Conservation (phyloP, 2,888 invertebrate species). For the Orchesella flavescens region DNA sequence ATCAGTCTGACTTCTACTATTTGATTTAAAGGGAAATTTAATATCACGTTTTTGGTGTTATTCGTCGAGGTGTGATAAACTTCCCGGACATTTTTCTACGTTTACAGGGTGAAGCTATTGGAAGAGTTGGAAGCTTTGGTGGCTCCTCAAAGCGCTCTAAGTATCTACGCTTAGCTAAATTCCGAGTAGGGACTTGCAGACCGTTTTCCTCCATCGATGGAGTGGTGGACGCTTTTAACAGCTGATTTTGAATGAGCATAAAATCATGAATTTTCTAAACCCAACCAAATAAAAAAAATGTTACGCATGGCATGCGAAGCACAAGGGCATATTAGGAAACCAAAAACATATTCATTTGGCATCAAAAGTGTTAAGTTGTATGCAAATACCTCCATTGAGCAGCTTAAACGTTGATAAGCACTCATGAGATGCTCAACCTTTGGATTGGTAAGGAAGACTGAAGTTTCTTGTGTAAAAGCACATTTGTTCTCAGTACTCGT, state of each 20-base stretch:
- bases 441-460: background rate
- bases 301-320: no score
- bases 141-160: background rate
- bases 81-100: background rate
- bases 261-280: background rate
- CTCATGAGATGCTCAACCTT: background rate
- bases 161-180: background rate
- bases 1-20: no score
- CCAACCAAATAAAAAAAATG: background rate
- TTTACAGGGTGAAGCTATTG: background rate
- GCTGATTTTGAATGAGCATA: background rate
- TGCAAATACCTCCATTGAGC: no score
- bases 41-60: background rate
- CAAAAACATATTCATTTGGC: no score
- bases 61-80: conserved; percentile 15
- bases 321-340: no score
- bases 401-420: background rate
- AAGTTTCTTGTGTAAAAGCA: background rate
- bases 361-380: no score
- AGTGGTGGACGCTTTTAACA: background rate
- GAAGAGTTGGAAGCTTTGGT: background rate
- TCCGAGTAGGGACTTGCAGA: background rate
- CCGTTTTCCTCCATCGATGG: background rate
- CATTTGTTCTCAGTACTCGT: background rate
- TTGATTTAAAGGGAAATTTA: no score